phyloP scores from a whole-genome alignment of 1,140 invertebrate genomes.

The Leptestheria dahalacensis region DNA sequence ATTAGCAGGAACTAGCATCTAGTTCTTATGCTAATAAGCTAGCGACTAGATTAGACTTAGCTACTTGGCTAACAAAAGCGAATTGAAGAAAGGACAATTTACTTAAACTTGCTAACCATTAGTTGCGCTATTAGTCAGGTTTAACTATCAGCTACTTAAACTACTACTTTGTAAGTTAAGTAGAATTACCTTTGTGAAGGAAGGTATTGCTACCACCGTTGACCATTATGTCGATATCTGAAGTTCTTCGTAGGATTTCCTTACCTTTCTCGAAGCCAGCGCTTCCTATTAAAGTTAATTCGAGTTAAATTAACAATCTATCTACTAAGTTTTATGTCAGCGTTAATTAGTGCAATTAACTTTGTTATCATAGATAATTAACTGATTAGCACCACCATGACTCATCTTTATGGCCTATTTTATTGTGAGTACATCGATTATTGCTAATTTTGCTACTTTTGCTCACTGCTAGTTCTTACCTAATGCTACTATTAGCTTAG shows the following conservation, averaged over 20 bases:
- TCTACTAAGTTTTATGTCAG: too few relatives aligned
- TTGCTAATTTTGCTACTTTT: not conserved
- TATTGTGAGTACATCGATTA: too few relatives aligned
- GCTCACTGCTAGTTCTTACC: not conserved
- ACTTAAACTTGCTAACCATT: not conserved
- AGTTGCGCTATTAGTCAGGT: not conserved
- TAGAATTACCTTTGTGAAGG: conserved; percentile 10
- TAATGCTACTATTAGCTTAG: conserved; percentile 2
- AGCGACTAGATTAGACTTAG: too few relatives aligned
- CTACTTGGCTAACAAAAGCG: too few relatives aligned
- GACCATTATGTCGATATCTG: not conserved
- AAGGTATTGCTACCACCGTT: conserved; percentile 8
- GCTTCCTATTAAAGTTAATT: not conserved
- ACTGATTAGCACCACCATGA: too few relatives aligned
- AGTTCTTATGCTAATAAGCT: too few relatives aligned
- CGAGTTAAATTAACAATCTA: not conserved
- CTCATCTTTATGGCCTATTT: too few relatives aligned
- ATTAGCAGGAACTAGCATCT: too few relatives aligned
- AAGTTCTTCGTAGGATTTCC: not conserved
- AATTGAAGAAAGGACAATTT: too few relatives aligned
- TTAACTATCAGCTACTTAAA: not conserved
- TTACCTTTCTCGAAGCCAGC: not conserved
- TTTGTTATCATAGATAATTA: too few relatives aligned
- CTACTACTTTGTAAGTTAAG: not conserved
- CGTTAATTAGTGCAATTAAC: too few relatives aligned